Base-by-base conservation (phyloP, 1,140 invertebrate genomes). In the Drosophila malerkotliana region DNA sequence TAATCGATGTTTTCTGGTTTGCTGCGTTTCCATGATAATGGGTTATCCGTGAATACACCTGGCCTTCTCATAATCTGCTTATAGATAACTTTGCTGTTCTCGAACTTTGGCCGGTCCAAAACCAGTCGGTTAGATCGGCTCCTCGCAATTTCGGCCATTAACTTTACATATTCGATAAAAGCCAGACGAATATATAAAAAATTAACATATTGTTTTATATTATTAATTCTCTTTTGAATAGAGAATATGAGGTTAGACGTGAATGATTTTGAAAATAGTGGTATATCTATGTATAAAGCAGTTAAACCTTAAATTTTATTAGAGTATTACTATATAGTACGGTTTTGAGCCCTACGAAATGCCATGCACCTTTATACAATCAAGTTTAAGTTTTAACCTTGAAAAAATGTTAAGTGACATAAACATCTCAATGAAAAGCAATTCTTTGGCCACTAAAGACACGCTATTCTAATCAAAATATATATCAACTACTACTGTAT, bases 31-130 rank as follows among this genome's bases (percentile, higher is more conserved):
- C 1, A 39, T 30, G 39, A 74, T 74, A 74, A 74, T 75, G 3
- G 5, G 12, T 64, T 51, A 66, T 26, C 21, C 41, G 32, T 41
- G 34, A 71, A 69, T 49, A 32, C 34, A 41, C 48, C 34, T 49
- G 41, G 28, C 18, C 60, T 56, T 47, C 26, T 57, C 24, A 53
- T 72, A 66, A 58, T 75, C 48, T 39, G 34, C 21, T 39, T 66
- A 41, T 41, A 75, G 48, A n/a, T 26, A 15, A 28, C n/a, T 57
- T 39, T 37, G 34, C 61, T 32, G 69, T 45, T 57, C 41, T 66
- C 41, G 72, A 3, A 58, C 72, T 66, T 75, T 75, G 72, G 12
- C 21, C 53, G 15, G 60, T 32, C 53, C 18, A 53, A 62, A 75
- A 66, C 72, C 60, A 66, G 71, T 75, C 66, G 9, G 24, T 14